These are phyloP conservation scores for Cochlearius cochlearius DNA, from an alignment of 2,113 vertebrate genomes.

Conservation along the genomic window DNA sequence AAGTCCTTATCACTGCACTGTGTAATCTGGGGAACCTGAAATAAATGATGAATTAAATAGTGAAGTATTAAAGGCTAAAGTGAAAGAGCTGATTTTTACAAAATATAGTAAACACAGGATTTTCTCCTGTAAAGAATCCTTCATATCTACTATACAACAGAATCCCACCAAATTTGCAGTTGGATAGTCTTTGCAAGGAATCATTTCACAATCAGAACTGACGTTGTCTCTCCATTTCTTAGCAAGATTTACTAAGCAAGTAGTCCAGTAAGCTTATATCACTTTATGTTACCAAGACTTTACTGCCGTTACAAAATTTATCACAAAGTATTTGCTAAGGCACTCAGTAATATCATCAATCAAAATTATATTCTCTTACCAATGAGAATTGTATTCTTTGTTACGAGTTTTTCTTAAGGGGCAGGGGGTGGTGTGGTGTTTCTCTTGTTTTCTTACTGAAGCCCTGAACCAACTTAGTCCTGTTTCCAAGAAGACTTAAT, in stretches of 20 bases:
- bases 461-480: neutral
- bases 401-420: neutral
- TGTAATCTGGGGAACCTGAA: conserved; percentile 93
- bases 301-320: neutral
- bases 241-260: neutral
- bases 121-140: neutral
- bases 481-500: neutral
- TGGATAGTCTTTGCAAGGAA: neutral
- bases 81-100: neutral
- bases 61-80: neutral
- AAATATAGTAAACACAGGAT: neutral
- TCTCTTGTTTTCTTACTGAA: neutral
- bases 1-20: conserved; percentile 93
- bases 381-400: neutral
- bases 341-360: neutral
- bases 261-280: neutral
- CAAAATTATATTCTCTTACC: neutral
- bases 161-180: neutral
- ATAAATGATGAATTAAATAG: conserved; percentile 21
- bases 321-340: neutral
- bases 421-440: neutral
- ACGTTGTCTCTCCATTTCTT: neutral
- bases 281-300: neutral
- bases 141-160: neutral
- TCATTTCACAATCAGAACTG: neutral